These are phyloP conservation scores for Cololabis saira DNA, from an alignment of 2,113 vertebrate species.

Conservation along the genomic window DNA sequence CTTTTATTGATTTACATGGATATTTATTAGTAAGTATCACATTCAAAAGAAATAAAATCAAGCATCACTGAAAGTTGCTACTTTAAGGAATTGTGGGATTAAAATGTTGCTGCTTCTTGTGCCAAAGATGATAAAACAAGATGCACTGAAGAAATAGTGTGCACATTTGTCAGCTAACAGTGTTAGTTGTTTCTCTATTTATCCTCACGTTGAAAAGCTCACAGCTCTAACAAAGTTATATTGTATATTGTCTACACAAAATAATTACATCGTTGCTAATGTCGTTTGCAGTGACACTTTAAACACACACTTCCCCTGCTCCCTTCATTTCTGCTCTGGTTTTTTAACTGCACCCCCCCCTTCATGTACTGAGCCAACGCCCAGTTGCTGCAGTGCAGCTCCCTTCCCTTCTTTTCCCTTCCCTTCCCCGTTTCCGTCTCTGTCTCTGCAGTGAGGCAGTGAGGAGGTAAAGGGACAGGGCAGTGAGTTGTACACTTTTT, in stretches of 20 bases:
- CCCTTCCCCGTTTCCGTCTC: constrained; percentile 27
- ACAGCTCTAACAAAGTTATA: too few species aligned
- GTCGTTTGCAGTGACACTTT: not conserved
- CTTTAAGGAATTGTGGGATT: too few species aligned
- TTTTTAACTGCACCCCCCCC: constrained; percentile 44
- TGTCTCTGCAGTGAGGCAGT: constrained; percentile 74
- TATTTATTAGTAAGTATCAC: too few species aligned
- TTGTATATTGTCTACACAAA: not conserved
- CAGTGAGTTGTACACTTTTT: constrained; percentile 9
- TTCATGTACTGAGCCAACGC: constrained; percentile 74
- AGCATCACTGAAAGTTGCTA: too few species aligned
- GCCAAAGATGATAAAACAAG: too few species aligned
- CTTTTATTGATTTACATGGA: too few species aligned
- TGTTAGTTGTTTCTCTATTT: too few species aligned
- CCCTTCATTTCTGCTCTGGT: constrained; percentile 21
- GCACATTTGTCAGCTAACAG: too few species aligned
- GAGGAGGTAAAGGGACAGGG: constrained; percentile 39
- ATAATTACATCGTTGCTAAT: not conserved
- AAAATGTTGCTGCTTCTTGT: too few species aligned
- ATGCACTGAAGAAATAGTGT: too few species aligned
- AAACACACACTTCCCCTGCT: constrained; percentile 1
- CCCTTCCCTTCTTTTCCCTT: constrained; percentile 29
- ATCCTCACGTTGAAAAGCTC: too few species aligned
- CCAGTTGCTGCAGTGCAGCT: constrained; percentile 83
- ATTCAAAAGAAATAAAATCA: too few species aligned